phyloP scores from a whole-genome alignment of 2,797 vertebrate species.

The Odontamblyopus lacepedii region DNA sequence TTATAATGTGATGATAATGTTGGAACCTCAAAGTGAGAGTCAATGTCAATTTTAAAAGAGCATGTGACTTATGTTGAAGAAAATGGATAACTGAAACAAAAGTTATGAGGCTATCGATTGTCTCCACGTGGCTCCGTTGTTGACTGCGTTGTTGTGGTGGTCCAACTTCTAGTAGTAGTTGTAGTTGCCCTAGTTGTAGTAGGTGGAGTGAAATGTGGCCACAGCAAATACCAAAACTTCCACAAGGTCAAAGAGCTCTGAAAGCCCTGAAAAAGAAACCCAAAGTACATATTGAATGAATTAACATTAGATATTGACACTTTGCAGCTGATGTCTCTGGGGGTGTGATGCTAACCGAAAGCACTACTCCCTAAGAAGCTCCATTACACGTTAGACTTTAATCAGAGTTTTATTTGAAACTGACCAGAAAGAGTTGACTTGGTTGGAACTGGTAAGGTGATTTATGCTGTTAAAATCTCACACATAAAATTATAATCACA shows the following conservation, averaged over 20 bases:
- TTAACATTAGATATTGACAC: background rate
- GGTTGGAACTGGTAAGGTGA: too few species aligned
- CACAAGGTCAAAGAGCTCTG: background rate
- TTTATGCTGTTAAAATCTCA: too few species aligned
- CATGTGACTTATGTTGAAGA: background rate
- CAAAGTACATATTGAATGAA: background rate
- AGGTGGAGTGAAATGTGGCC: background rate
- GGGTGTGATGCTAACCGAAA: too few species aligned
- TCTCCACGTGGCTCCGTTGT: slow-evolving; percentile 43
- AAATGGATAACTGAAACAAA: background rate
- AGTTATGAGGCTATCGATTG: slow-evolving; percentile 11
- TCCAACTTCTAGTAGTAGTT: background rate
- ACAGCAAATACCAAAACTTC: slow-evolving; percentile 28
- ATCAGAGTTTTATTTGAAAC: too few species aligned
- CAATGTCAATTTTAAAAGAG: too few species aligned
- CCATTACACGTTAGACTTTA: too few species aligned
- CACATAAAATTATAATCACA: too few species aligned
- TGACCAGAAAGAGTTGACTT: too few species aligned
- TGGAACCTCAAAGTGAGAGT: too few species aligned
- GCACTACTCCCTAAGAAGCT: too few species aligned
- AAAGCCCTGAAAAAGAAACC: background rate
- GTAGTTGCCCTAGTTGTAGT: slow-evolving; percentile 7
- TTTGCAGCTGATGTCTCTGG: too few species aligned
- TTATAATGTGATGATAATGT: too few species aligned
- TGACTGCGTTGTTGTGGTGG: background rate